These are phyloP conservation scores for Galagoides demidoff DNA, from an alignment of 2,797 vertebrate genomes.

Conservation along the genomic window DNA sequence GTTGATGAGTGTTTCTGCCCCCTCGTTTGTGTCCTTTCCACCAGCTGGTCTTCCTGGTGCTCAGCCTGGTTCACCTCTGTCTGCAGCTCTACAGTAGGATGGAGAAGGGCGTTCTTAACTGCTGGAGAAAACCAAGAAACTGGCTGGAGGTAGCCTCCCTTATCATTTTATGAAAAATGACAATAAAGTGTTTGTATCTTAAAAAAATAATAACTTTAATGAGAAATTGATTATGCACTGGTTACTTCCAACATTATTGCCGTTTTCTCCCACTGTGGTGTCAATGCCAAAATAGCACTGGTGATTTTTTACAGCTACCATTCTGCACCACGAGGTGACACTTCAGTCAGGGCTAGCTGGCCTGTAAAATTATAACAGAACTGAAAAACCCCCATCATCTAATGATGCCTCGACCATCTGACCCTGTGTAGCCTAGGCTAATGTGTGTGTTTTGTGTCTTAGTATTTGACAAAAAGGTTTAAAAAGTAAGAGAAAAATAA, in stretches of 20 bases:
- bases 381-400: not conserved
- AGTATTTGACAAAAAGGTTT: not conserved
- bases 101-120: constrained; percentile 84
- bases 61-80: constrained; percentile 86
- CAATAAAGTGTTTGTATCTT: not conserved
- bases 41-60: constrained; percentile 88
- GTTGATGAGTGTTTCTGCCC: no score
- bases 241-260: not conserved
- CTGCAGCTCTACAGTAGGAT: constrained; percentile 80
- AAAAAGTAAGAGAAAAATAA: not conserved
- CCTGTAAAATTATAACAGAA: not conserved
- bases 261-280: not conserved
- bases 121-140: constrained; percentile 84
- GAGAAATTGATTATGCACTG: not conserved
- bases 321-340: not conserved
- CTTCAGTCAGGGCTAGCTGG: no score
- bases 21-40: not conserved
- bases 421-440: not conserved
- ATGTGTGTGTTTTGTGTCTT: not conserved
- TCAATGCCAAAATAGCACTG: not conserved
- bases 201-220: not conserved
- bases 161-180: not conserved
- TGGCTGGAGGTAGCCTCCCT: constrained; percentile 88
- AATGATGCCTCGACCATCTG: not conserved
- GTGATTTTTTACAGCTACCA: not conserved